Evolutionary conservation across 2,113 vertebrate genomes (phyloP), one percentile per base, ranked within the genome.

Genomic region (Australoheros scitulus): DNA sequence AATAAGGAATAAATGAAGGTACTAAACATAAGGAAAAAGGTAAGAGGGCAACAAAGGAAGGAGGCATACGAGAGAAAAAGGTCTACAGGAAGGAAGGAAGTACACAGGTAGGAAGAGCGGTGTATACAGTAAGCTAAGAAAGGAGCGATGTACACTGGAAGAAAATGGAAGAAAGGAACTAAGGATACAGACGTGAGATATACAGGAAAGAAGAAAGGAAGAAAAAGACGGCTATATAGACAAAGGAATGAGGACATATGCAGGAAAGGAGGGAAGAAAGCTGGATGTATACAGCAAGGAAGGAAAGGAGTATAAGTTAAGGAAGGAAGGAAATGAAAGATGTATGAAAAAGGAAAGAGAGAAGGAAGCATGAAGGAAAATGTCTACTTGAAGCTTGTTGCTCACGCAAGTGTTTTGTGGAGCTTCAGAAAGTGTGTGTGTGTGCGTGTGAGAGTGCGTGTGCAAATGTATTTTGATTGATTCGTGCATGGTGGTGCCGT

Each of bases 401-500:
- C 1, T 18, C 1, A 47, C 8, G 14, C 26, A 29, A 50, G 26
- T 70, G 15, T 61, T 88, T 59, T 26, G 18, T 80, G 29, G 32
- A 61, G 24, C 76, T 57, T 7, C 18, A 13, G 70, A 38, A 59
- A 47, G 83, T 52, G 22, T 50, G 64, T 78, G 58, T 52, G 57
- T 80, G 58, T 70, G 57, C 43, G 82, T 64, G 8, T 36, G 52
- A 76, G 80, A 58, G 79, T 77, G 24, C 83, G 80, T 6, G 5
- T 50, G 81, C 64, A 56, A 74, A 61, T 76, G 76, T 24, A 32
- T 64, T 47, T 36, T 34, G 36, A 83, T 78, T 47, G 72, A 82
- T 81, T 79, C 9, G 22, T 79, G 29, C 64, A 32, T 61, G 75
- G 6, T 17, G 34, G 32, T 50, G 63, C 52, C 64, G 57, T 58